These are phyloP conservation scores for Cephus rjabovi DNA, from an alignment of 2,888 invertebrate genomes.

Conservation along the genomic window DNA sequence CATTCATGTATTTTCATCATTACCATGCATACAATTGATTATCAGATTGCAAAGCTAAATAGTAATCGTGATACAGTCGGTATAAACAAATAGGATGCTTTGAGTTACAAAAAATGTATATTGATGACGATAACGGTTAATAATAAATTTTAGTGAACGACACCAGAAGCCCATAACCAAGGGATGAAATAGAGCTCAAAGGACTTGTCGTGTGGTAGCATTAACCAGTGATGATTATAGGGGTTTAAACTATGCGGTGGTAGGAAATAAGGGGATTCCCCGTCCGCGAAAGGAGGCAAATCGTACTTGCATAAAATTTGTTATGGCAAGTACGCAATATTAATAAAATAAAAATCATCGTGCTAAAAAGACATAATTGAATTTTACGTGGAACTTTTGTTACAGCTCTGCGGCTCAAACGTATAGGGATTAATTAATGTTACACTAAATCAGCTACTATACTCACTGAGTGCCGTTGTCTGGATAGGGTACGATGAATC, in stretches of 20 bases:
- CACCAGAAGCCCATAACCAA: background rate
- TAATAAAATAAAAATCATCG: conserved; percentile 40
- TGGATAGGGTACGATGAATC: conserved; percentile 87
- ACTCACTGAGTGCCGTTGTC: conserved; percentile 85
- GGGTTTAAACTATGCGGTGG: background rate
- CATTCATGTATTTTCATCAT: background rate
- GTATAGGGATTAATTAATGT: background rate
- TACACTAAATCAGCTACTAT: background rate
- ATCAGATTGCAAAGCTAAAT: background rate
- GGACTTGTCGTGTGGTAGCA: conserved; percentile 34
- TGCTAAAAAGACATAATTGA: conserved; percentile 7
- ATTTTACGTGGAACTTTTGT: conserved; percentile 44
- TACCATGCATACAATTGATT: background rate
- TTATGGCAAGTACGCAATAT: conserved; percentile 26
- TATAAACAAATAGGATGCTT: background rate
- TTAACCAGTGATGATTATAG: background rate
- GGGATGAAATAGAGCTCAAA: conserved; percentile 39
- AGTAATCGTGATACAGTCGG: background rate
- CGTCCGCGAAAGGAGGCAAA: background rate
- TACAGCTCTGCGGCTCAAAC: conserved; percentile 25
- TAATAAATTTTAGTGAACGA: background rate
- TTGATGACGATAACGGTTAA: background rate
- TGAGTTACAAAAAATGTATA: background rate
- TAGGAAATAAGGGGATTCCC: background rate
- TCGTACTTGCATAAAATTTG: background rate